Percentiles rank a stretch among this genome's conserved stretches.
Conservation (phyloP, 2,113 vertebrate genomes). For the Isichthys henryi region DNA sequence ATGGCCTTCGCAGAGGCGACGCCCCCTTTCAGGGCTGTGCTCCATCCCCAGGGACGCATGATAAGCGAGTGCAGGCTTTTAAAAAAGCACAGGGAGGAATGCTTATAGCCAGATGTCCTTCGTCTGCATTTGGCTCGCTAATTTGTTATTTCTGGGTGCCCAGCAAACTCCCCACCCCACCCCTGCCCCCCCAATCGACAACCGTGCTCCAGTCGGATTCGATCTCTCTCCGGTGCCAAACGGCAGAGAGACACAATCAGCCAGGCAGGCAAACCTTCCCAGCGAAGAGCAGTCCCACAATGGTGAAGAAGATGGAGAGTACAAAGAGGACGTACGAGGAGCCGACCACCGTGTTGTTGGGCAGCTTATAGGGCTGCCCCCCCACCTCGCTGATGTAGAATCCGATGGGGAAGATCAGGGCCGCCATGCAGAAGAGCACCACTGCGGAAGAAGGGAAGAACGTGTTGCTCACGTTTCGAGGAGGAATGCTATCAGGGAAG, state of each 20-base stretch:
- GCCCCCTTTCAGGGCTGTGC: not conserved
- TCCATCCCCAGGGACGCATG: not conserved
- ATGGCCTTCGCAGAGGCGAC: not conserved
- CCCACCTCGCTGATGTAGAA: constrained; percentile 99
- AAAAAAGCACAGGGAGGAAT: not conserved
- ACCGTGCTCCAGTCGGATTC: not conserved
- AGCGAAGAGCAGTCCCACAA: constrained; percentile 98
- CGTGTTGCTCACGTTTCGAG: not conserved
- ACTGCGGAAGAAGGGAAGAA: constrained; percentile 57
- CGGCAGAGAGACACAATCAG: constrained; percentile 56
- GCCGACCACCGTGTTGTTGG: constrained; percentile 97
- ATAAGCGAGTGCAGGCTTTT: not conserved
- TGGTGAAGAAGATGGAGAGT: constrained; percentile 99
- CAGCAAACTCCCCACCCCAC: not conserved
- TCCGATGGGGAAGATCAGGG: constrained; percentile 96
- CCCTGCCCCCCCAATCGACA: not conserved
- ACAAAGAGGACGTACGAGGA: constrained; percentile 98
- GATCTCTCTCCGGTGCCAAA: not conserved
- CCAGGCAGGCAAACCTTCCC: constrained; percentile 98
- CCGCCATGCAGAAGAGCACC: constrained; percentile 99
- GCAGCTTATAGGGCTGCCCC: constrained; percentile 96
- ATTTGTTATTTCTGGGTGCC: not conserved
- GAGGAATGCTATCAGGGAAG: not conserved
- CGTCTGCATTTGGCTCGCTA: not conserved
- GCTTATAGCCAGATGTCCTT: not conserved